Evolutionary conservation across 2,113 vertebrate species (phyloP).

Genomic region (Centropristis striata): DNA sequence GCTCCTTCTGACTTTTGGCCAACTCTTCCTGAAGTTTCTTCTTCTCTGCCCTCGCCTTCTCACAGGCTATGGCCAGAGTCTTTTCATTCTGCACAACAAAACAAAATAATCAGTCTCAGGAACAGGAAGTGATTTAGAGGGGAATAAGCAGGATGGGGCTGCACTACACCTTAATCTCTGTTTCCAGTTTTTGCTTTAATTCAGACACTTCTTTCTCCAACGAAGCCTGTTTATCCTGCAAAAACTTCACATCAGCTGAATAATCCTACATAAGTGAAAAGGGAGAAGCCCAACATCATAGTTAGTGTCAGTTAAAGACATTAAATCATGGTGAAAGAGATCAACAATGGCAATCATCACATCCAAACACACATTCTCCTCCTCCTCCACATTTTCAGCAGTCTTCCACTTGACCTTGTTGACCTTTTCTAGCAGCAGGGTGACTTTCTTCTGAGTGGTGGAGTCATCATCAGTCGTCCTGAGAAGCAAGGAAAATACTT

Average conservation of each 20-base stretch:
- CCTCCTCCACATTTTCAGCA: slow-evolving; percentile 87
- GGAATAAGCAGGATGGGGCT: slow-evolving; percentile 33
- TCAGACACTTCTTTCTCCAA: slow-evolving; percentile 88
- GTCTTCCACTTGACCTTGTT: slow-evolving; percentile 93
- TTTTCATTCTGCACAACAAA: slow-evolving; percentile 87
- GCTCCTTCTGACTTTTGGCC: slow-evolving; percentile 85
- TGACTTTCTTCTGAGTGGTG: slow-evolving; percentile 92
- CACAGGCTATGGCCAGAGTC: slow-evolving; percentile 87
- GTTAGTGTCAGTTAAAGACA: slow-evolving; percentile 15
- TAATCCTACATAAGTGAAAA: slow-evolving; percentile 65
- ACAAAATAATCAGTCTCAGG: slow-evolving; percentile 20
- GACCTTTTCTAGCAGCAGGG: slow-evolving; percentile 94
- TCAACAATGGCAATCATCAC: slow-evolving; percentile 17
- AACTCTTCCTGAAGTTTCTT: slow-evolving; percentile 86
- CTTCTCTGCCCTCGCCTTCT: slow-evolving; percentile 85
- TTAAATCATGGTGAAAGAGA: slow-evolving; percentile 2
- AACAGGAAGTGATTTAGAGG: slow-evolving; percentile 20
- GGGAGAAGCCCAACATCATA: not conserved
- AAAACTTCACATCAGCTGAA: slow-evolving; percentile 81
- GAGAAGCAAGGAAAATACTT: slow-evolving; percentile 37
- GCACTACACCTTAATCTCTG: slow-evolving; percentile 87
- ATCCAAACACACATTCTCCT: slow-evolving; percentile 80
- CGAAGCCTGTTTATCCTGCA: slow-evolving; percentile 87
- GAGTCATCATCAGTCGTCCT: slow-evolving; percentile 93
- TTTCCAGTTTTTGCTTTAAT: slow-evolving; percentile 89